A percentile compares a stretch with the other conserved stretches of the same genome.
Conservation (phyloP, 2,113 vertebrate species). For the Elaphurus davidianus region DNA sequence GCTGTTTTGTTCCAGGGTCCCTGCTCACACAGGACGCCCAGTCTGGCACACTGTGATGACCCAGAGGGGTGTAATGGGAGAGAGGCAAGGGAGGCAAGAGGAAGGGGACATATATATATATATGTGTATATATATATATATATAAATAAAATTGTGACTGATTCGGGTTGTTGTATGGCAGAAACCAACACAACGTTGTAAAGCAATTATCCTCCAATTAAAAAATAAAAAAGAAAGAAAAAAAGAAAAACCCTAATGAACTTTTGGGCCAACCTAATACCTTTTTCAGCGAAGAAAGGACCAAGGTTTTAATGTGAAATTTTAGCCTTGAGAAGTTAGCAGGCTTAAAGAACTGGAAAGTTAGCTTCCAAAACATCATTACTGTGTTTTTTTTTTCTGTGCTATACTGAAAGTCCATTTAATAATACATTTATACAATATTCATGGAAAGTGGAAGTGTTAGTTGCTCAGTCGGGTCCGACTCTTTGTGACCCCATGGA, state of each 20-base stretch:
- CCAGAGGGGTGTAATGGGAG: background rate
- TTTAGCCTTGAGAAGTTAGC: background rate
- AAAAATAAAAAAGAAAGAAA: background rate
- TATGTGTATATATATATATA: background rate
- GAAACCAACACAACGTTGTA: background rate
- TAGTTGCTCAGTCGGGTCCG: background rate
- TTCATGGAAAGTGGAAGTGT: background rate
- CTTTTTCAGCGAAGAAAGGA: background rate
- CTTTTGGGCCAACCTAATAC: background rate
- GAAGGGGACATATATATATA: background rate
- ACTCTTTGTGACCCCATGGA: background rate
- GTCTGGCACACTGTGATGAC: background rate
- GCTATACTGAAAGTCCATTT: background rate
- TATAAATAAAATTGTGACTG: background rate
- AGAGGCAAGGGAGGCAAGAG: background rate
- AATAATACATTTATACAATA: background rate
- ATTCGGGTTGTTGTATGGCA: background rate
- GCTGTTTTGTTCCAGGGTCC: background rate
- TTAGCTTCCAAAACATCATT: background rate
- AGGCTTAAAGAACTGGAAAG: background rate
- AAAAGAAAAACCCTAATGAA: background rate
- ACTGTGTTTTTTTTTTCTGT: background rate
- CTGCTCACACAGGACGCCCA: background rate
- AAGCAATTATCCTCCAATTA: background rate
- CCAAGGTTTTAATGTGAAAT: background rate